A percentile compares a stretch with the other conserved stretches of the same genome.
Conservation (phyloP, 2,797 vertebrate genomes). For the Lemur catta region DNA sequence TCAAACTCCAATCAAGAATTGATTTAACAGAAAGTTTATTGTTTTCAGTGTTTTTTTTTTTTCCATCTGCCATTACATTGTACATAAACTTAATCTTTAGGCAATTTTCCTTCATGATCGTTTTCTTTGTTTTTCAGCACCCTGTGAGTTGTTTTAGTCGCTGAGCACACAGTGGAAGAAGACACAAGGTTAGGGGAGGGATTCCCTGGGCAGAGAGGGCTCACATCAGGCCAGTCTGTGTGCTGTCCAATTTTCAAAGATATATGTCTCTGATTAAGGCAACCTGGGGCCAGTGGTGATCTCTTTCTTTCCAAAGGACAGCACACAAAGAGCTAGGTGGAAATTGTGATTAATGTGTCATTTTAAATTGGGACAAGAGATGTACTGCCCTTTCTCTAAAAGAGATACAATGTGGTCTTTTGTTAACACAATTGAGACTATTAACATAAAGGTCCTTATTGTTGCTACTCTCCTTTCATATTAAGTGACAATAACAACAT, state of each 20-base stretch:
- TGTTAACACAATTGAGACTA: background rate
- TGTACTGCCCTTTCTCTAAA: conserved; percentile 8
- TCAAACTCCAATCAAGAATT: background rate
- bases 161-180: background rate
- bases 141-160: background rate
- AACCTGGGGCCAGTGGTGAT: background rate
- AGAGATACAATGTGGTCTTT: conserved; percentile 37
- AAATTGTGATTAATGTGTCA: conserved; percentile 51
- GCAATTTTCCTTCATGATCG: background rate
- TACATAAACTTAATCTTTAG: background rate
- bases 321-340: background rate
- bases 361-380: conserved; percentile 40
- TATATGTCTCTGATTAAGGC: conserved; percentile 56
- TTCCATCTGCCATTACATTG: background rate
- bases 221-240: background rate
- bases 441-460: background rate
- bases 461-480: background rate
- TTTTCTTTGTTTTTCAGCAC: background rate
- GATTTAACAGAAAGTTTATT: background rate
- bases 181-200: background rate
- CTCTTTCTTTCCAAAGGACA: conserved; percentile 53
- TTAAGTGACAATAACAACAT: background rate
- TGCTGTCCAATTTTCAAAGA: background rate
- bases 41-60: background rate
- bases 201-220: background rate